Conservation (phyloP, 2,888 invertebrate species). For the Choreutis nemorana region DNA sequence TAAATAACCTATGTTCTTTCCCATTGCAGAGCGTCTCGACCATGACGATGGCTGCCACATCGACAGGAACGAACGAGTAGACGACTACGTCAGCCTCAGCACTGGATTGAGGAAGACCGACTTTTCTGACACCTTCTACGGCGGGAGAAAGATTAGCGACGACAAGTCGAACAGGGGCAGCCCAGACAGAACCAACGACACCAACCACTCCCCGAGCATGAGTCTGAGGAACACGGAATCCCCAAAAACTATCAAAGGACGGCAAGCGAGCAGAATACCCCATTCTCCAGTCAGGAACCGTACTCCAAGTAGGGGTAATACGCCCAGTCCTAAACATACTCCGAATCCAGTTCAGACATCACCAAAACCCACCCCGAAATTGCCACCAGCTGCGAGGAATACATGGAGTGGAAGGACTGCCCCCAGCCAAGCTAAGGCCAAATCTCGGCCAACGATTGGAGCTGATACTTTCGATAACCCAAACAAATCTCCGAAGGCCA, state of each 20-base stretch:
- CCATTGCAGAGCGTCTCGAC: conserved; percentile 71
- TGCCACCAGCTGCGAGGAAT: conserved; percentile 65
- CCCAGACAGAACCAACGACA: conserved; percentile 48
- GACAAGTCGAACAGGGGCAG: conserved; percentile 44
- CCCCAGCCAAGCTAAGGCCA: conserved; percentile 40
- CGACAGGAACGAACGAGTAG: conserved; percentile 42
- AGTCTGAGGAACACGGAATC: conserved; percentile 45
- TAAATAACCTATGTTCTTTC: conserved; percentile 8
- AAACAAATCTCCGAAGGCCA: conserved; percentile 69
- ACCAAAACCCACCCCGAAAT: conserved; percentile 41
- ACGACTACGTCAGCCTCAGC: conserved; percentile 71
- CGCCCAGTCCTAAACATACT: conserved; percentile 53
- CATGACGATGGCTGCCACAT: conserved; percentile 50
- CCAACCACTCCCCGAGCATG: conserved; percentile 50
- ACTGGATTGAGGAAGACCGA: conserved; percentile 77
- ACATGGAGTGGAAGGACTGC: conserved; percentile 78
- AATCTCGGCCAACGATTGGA: conserved; percentile 43
- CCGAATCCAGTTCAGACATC: conserved; percentile 43
- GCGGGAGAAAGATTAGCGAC: conserved; percentile 53
- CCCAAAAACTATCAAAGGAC: conserved; percentile 44
- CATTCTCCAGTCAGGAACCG: conserved; percentile 49
- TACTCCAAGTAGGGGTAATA: conserved; percentile 41
- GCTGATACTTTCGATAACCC: conserved; percentile 57
- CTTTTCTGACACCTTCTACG: conserved; percentile 69
- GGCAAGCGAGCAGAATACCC: conserved; percentile 53